These are phyloP conservation scores for Drosophila simulans DNA, from an alignment of 1,140 invertebrate species.

Conservation along the genomic window DNA sequence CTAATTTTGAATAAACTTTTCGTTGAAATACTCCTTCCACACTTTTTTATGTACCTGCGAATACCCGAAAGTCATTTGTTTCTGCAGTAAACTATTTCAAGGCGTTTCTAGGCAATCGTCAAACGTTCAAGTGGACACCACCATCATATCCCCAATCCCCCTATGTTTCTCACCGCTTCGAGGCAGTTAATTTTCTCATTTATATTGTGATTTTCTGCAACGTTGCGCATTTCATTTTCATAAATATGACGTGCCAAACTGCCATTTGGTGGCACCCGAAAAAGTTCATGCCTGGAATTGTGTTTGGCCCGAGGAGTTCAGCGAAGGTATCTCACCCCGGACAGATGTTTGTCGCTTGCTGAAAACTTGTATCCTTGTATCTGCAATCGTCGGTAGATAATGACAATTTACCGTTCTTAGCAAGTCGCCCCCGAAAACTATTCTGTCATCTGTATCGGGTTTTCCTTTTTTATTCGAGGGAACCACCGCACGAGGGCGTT, in stretches of 20 bases:
- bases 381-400: constrained; percentile 53
- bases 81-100: constrained; percentile 20
- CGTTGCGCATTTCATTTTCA: constrained; percentile 81
- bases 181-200: constrained; percentile 69
- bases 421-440: constrained; percentile 29
- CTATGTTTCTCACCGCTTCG: constrained; percentile 8
- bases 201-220: constrained; percentile 79
- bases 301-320: constrained; percentile 16
- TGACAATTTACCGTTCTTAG: constrained; percentile 69
- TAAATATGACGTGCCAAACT: constrained; percentile 77
- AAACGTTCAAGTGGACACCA: constrained; percentile 65
- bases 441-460: constrained; percentile 57
- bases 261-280: constrained; percentile 67
- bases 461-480: not conserved
- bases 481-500: constrained; percentile 65
- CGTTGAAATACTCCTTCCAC: not conserved
- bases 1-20: no score
- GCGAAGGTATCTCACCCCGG: constrained; percentile 32
- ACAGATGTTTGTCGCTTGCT: constrained; percentile 56
- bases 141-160: not conserved
- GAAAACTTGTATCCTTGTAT: constrained; percentile 26
- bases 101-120: constrained; percentile 62
- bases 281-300: constrained; percentile 27
- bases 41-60: not conserved
- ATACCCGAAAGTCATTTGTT: not conserved